These are phyloP conservation scores for Xenopus laevis DNA, from an alignment of 2,113 vertebrate species.

Conservation along the genomic window DNA sequence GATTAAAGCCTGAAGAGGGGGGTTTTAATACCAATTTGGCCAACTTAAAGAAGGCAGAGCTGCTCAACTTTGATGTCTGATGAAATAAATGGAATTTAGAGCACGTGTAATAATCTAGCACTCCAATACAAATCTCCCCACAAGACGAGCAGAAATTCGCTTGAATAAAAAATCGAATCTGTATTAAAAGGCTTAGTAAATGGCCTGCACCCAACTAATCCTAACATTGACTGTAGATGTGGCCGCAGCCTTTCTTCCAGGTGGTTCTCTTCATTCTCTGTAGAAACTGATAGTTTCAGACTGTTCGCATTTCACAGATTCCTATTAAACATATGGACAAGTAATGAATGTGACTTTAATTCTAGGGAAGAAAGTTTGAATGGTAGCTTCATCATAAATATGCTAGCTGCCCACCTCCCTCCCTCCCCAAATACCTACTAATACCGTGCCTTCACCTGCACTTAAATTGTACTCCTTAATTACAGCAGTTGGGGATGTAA, in stretches of 20 bases:
- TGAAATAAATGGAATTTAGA: conserved; percentile 59
- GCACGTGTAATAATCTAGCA: conserved; percentile 42
- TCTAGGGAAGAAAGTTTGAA: too few relatives aligned
- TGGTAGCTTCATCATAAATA: too few relatives aligned
- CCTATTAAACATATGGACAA: too few relatives aligned
- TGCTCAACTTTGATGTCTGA: conserved; percentile 65
- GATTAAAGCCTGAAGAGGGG: conserved; percentile 68
- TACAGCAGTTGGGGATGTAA: conserved; percentile 75
- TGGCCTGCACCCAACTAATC: not conserved
- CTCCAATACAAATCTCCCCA: too few relatives aligned
- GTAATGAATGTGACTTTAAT: too few relatives aligned
- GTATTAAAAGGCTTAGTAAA: not conserved
- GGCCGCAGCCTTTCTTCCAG: not conserved
- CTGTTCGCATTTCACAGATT: too few relatives aligned
- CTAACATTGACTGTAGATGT: not conserved
- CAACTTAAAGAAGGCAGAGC: conserved; percentile 62
- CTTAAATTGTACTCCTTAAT: conserved; percentile 80
- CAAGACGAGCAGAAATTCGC: not conserved
- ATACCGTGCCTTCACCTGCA: conserved; percentile 70
- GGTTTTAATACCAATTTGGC: conserved; percentile 52
- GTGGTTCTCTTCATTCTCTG: too few relatives aligned
- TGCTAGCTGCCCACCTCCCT: too few relatives aligned
- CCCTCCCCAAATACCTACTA: conserved; percentile 35
- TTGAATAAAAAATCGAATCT: not conserved
- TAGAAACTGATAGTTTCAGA: too few relatives aligned